Evolutionary conservation across 2,888 invertebrate species (phyloP).

Genomic region (Cyrtodaria siliqua): DNA sequence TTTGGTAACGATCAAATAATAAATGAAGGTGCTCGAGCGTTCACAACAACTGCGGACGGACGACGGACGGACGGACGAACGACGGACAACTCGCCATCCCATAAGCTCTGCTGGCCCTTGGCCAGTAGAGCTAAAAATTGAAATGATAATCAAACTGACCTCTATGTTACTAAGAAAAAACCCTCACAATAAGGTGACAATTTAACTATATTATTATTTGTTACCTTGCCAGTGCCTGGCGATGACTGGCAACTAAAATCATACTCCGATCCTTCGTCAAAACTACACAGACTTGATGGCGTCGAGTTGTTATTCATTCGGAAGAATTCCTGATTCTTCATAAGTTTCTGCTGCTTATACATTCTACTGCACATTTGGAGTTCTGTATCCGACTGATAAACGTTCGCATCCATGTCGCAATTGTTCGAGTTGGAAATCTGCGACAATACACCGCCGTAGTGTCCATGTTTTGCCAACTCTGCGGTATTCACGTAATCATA

Average conservation of each 20-base stretch:
- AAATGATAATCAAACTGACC: neutral
- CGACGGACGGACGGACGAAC: no score
- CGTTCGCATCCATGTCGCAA: constrained; percentile 44
- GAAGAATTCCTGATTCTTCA: constrained; percentile 38
- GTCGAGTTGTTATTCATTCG: constrained; percentile 56
- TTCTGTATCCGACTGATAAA: constrained; percentile 67
- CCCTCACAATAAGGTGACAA: no score
- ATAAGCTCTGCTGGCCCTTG: no score
- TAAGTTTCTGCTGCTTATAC: constrained; percentile 44
- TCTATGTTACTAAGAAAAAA: no score
- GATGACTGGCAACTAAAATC: constrained; percentile 55
- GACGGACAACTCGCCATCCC: no score
- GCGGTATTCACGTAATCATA: constrained; percentile 60
- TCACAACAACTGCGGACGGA: no score
- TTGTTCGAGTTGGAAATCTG: constrained; percentile 26
- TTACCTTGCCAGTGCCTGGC: constrained; percentile 61
- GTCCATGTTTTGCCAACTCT: constrained; percentile 58
- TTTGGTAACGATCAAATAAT: no score
- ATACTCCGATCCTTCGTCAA: constrained; percentile 61
- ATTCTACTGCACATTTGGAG: constrained; percentile 49
- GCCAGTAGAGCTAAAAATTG: no score
- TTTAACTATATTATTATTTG: no score
- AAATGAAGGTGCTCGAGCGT: no score
- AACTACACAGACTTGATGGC: constrained; percentile 59
- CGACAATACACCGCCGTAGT: constrained; percentile 51